Conservation (phyloP, 2,888 invertebrate genomes). For the Ctenicera cuprea region DNA sequence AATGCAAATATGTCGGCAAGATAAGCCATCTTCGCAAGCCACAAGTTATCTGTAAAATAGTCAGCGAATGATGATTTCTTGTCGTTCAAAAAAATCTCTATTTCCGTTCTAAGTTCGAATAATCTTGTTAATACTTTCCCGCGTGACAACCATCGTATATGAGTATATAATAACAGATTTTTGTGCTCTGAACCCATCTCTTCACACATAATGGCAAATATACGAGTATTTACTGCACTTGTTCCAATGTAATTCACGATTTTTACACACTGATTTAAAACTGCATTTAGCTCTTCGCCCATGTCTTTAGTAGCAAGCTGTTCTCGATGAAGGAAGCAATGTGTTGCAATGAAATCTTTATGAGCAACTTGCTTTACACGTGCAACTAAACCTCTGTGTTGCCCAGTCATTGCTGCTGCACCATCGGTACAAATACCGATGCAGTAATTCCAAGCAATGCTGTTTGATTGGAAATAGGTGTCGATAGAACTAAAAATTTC, state of each 20-base stretch:
- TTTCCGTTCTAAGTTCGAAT: neutral
- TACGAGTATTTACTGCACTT: neutral
- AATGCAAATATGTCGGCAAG: neutral
- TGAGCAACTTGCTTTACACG: too few species aligned
- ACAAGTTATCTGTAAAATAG: neutral
- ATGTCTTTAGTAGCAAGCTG: neutral
- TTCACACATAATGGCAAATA: neutral
- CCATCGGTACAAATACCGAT: neutral
- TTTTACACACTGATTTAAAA: neutral
- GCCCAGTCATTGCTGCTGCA: neutral
- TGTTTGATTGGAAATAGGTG: too few species aligned
- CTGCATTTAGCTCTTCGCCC: neutral
- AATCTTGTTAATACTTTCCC: neutral
- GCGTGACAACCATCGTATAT: neutral
- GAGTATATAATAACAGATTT: neutral
- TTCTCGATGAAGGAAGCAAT: neutral
- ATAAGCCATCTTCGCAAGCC: neutral
- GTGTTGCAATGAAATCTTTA: too few species aligned
- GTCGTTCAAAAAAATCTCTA: neutral
- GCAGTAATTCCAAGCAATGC: conserved; percentile 1
- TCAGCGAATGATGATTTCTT: neutral
- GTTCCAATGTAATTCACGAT: neutral
- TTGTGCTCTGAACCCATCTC: neutral
- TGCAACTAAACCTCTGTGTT: neutral
- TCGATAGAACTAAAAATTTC: too few species aligned